Evolutionary conservation across 2,113 vertebrate genomes (phyloP).

Genomic region (Bufo gargarizans): DNA sequence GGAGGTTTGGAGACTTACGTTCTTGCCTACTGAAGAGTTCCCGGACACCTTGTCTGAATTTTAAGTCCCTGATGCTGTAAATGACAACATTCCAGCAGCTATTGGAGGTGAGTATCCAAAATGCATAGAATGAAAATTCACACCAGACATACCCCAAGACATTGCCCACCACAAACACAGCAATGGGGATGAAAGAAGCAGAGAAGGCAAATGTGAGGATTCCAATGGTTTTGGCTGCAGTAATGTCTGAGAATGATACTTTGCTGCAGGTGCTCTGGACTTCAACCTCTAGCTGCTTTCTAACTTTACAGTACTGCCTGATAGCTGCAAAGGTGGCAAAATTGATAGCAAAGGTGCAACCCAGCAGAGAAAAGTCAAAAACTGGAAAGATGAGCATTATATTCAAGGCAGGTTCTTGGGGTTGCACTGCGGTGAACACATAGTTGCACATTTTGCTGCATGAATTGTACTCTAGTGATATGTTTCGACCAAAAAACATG

Average conservation of each 20-base stretch:
- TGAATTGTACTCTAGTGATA: constrained; percentile 79
- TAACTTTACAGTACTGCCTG: constrained; percentile 71
- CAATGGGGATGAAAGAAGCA: constrained; percentile 79
- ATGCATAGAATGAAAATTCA: constrained; percentile 84
- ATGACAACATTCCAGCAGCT: constrained; percentile 86
- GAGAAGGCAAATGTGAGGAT: constrained; percentile 81
- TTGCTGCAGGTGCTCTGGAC: constrained; percentile 62
- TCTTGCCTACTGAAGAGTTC: constrained; percentile 71
- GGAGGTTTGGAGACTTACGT: constrained; percentile 27
- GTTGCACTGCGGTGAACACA: constrained; percentile 62
- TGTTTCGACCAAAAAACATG: constrained; percentile 71
- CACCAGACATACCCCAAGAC: constrained; percentile 82
- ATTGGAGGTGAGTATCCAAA: constrained; percentile 83
- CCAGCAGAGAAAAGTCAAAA: constrained; percentile 78
- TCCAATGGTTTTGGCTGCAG: constrained; percentile 83
- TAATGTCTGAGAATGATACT: constrained; percentile 81
- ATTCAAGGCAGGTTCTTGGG: constrained; percentile 65
- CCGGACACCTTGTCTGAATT: constrained; percentile 78
- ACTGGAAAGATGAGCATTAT: constrained; percentile 79
- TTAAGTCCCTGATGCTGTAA: constrained; percentile 79
- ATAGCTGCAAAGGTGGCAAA: constrained; percentile 79
- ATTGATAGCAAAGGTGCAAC: constrained; percentile 75
- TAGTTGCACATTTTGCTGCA: constrained; percentile 86
- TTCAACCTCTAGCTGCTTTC: constrained; percentile 71
- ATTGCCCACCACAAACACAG: constrained; percentile 80